phyloP scores from a whole-genome alignment of 2,888 invertebrate genomes.

The Netelia inedita region DNA sequence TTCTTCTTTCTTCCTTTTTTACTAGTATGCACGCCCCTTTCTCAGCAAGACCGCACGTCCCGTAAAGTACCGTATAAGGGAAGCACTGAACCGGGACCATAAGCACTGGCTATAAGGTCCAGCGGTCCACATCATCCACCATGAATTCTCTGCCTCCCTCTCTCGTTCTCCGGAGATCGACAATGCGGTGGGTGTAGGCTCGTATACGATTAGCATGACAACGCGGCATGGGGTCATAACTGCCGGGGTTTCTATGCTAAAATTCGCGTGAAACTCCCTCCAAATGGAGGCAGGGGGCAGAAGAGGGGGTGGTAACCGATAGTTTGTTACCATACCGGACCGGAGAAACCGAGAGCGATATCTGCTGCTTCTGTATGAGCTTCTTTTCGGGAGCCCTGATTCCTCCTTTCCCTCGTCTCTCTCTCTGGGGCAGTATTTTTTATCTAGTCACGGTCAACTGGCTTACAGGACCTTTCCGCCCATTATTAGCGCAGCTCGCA shows the following conservation, averaged over 20 bases:
- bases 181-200: slow-evolving; percentile 72
- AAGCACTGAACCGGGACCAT: slow-evolving; percentile 55
- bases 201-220: slow-evolving; percentile 84
- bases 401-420: slow-evolving; percentile 24
- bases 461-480: slow-evolving; percentile 83
- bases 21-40: slow-evolving; percentile 58
- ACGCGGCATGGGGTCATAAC: slow-evolving; percentile 70
- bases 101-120: slow-evolving; percentile 55
- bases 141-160: slow-evolving; percentile 16
- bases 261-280: slow-evolving; percentile 40
- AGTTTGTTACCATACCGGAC: slow-evolving; percentile 72
- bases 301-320: slow-evolving; percentile 58
- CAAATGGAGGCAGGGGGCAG: slow-evolving; percentile 48
- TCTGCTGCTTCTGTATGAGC: slow-evolving; percentile 31
- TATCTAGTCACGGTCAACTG: slow-evolving; percentile 86
- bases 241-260: slow-evolving; percentile 59
- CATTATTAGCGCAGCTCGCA: slow-evolving; percentile 84
- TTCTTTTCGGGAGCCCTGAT: slow-evolving; percentile 31
- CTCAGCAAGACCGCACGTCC: slow-evolving; percentile 20
- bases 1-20: slow-evolving; percentile 28
- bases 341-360: slow-evolving; percentile 73
- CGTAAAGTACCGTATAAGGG: slow-evolving; percentile 29
- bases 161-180: slow-evolving; percentile 50
- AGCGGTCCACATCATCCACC: slow-evolving; percentile 25
- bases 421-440: slow-evolving; percentile 84